Evolutionary conservation across 2,888 invertebrate species (phyloP), one percentile per base, ranked within the genome.

Genomic region (Cabera pusaria): DNA sequence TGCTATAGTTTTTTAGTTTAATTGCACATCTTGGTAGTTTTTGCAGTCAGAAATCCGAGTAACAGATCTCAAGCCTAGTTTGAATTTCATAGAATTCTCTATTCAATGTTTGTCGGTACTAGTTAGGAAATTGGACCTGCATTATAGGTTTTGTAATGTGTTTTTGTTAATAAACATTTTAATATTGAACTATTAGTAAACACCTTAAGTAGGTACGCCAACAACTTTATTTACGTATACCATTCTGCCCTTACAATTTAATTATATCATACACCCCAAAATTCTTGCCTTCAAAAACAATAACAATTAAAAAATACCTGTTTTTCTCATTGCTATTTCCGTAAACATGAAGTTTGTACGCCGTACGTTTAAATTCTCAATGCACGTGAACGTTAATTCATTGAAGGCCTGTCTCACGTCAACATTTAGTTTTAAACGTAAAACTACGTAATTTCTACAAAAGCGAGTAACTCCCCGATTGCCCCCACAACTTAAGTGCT

Each of bases 401-500:
- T 57, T 45, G 56, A 52, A 60, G 59, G 53, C 52, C 51, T 55
- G 55, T 60, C 56, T 11, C 20, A 59, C 59, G 59, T 62, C 68
- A 69, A 31, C 25, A 10, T 24, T 31, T 20, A 26, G 43, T 65
- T 73, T 63, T 61, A 64, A 35, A 35, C 44, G 44, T 51, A 76
- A 76, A 79, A 83, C 81, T 81, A 75, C 64, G 66, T 74, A 78
- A 76, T 77, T 65, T 68, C 69, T 75, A 64, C 74, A 72, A 79
- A 79, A 66, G 76, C 70, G 74, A 79, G 73, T 65, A 71, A 70
- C 73, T 16, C 68, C 66, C 70, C 81, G 74, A 79, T 80, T 78
- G 81, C 84, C 85, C 79, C 80, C 83, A 72, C 82, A 72, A 78
- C 81, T 84, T 84, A 86, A 86, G 87, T 84, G 82, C 75, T 59